Base-by-base conservation (phyloP, 2,888 invertebrate genomes). In the Leptothorax acervorum region DNA sequence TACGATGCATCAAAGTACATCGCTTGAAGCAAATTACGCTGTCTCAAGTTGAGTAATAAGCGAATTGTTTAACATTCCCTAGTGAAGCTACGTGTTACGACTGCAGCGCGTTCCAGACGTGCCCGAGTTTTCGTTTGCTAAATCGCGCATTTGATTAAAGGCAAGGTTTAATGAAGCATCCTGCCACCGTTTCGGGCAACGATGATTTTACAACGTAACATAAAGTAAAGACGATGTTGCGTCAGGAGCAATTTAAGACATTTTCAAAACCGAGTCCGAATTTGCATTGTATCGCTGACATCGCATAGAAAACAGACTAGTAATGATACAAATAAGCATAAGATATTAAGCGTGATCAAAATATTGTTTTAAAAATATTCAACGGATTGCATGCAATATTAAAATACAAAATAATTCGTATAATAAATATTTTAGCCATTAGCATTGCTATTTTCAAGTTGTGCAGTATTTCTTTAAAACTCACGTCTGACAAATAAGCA, bases 101-200 rank as follows among this genome's bases (percentile, higher is more conserved):
- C 18, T 62, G 35, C 48, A 18, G 23, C 2, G 60, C 71, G 60
- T 78, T 78, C 68, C 71, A 9, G 31, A 18, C 79, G 35, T 39
- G 48, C 71, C 71, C 71, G 60, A 81, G 79, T 81, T 70, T 81
- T 81, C 74, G 57, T 73, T 68, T 65, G 71, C 28, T 53, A 70
- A 76, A 70, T 70, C 78, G 62, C 28, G 42, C 70, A 45, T 70
- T 76, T 83, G 78, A 83, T 83, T 78, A 83, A 55, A 78, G 63
- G 70, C 70, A 55, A 62, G 60, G 15, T 79, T 78, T 83, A 78
- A 83, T 70, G 51, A 63, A 78, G 62, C 68, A 68, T 51, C 70
- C 62, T 51, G 23, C 70, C 48, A 71, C 60, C 39, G 39, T 70
- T 60, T 35, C 45, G 15, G 57, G 23, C 45, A 70, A 45, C 11